Evolutionary conservation across 2,113 vertebrate species (phyloP).

Genomic region (Dryoscopus gambensis): DNA sequence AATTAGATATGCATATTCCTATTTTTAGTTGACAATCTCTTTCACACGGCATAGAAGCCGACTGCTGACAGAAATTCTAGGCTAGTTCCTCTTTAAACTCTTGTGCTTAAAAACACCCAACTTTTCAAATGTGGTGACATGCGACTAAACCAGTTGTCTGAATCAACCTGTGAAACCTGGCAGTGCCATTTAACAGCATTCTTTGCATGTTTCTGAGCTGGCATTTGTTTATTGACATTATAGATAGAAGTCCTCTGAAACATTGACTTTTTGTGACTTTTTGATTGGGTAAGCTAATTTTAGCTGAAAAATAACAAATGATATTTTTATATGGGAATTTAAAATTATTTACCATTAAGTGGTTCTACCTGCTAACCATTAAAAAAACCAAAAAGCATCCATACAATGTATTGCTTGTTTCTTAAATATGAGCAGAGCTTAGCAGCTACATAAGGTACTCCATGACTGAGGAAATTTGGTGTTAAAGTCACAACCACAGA

Average conservation of each 20-base stretch:
- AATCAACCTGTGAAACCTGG: background rate
- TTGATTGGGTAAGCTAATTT: background rate
- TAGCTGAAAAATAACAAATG: background rate
- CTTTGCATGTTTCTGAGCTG: background rate
- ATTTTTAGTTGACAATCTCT: background rate
- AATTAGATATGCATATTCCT: background rate
- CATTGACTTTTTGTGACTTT: background rate
- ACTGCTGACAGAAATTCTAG: background rate
- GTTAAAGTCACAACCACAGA: background rate
- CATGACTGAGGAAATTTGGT: background rate
- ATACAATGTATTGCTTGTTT: background rate
- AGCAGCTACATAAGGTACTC: background rate
- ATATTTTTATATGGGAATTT: background rate
- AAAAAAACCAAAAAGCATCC: background rate
- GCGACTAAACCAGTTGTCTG: background rate
- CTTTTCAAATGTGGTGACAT: background rate
- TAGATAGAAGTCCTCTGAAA: background rate
- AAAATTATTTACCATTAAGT: background rate
- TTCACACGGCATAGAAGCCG: background rate
- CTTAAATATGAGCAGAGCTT: background rate
- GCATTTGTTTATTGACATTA: background rate
- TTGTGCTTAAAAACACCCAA: background rate
- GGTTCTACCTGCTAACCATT: background rate
- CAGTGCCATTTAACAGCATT: background rate
- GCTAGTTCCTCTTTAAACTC: background rate